Evolutionary conservation across 2,797 vertebrate species (phyloP).

Genomic region (Tragelaphus eurycerus): DNA sequence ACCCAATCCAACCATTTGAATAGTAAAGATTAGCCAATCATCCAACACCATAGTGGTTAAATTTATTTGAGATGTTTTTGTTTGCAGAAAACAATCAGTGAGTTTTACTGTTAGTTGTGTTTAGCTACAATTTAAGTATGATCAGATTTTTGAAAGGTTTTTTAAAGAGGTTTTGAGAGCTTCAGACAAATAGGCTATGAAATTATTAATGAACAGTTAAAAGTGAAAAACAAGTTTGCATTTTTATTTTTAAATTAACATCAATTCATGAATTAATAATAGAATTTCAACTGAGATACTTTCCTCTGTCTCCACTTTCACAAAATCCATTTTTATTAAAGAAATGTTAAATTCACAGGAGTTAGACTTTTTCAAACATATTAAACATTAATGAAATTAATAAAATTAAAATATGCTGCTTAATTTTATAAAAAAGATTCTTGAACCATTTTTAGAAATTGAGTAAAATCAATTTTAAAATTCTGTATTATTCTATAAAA

Average conservation of each 20-base stretch:
- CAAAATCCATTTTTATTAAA: not conserved
- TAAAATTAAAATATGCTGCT: not conserved
- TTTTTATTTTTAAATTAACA: not conserved
- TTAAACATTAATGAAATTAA: not conserved
- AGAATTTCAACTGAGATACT: not conserved
- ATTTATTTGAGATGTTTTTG: not conserved
- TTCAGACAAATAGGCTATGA: not conserved
- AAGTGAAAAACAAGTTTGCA: not conserved
- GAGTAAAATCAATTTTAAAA: not conserved
- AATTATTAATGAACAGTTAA: not conserved
- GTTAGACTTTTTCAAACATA: not conserved
- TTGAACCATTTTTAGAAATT: not conserved
- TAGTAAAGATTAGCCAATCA: not conserved
- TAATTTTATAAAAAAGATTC: not conserved
- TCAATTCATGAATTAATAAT: not conserved
- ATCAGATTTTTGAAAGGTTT: not conserved
- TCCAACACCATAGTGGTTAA: not conserved
- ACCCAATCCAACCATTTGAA: not conserved
- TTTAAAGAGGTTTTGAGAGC: not conserved
- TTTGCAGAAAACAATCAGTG: not conserved
- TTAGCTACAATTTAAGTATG: not conserved
- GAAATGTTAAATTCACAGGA: too few relatives aligned
- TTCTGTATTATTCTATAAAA: not conserved
- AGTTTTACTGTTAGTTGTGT: not conserved
- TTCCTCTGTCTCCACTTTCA: not conserved